Base-by-base conservation (phyloP, 2,888 invertebrate genomes). In the Cephus pygmeus region DNA sequence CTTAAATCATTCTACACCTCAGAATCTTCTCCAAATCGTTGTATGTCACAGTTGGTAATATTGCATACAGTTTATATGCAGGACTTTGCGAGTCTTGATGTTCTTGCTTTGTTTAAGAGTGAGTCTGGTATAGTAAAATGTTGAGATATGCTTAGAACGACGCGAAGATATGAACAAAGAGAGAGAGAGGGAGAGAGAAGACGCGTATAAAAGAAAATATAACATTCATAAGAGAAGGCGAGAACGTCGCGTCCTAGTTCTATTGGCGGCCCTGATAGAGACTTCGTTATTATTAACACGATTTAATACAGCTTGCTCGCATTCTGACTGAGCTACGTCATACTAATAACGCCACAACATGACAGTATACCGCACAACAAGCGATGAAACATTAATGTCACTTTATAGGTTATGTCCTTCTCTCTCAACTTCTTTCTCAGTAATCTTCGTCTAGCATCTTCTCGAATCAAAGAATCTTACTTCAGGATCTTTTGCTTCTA, bases 241-340 rank as follows among this genome's bases (percentile, higher is more conserved):
- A 77, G n/a, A 36, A 36, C 40, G 40, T 76, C 75, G 77, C 81
- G 82, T 79, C 82, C 83, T 81, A 83, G 80, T 83, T 83, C 69
- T 79, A 83, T 83, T 76, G 78, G 76, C 30, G 78, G 73, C 79
- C 79, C 79, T 76, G 76, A 77, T 35, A 79, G 80, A 76, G 79
- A 74, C 75, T 75, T 34, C 71, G 75, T 81, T 80, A 80, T 80
- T 77, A 81, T 80, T 79, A 79, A 80, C 78, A 80, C 31, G 71
- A 81, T 81, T 81, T 74, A 77, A 79, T 69, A 73, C 74, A 34
- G 34, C 69, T 69, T 69, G 36, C 71, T 69, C 34, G 34, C 36
- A 73, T 73, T 56, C 34, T 73, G 69, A 33, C 74, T 34, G 71
- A 31, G 71, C 71, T 15, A 71, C 71, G 71, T 71, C 71, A 71